Percentiles rank a stretch among this genome's conserved stretches.
Conservation (phyloP, 2,888 invertebrate genomes). For the Tethea ocularis region DNA sequence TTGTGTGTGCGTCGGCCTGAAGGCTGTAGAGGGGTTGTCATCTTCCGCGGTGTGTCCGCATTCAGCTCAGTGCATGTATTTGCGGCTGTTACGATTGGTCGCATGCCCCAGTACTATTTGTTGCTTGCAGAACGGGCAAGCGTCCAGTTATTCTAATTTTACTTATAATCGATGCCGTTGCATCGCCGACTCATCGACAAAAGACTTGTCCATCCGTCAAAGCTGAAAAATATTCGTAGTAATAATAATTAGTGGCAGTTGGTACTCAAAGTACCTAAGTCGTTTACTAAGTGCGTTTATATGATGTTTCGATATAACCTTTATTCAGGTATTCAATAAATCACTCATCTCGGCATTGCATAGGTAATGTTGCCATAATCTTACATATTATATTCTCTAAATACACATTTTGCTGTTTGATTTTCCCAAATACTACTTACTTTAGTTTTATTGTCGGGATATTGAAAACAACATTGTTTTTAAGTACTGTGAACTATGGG, state of each 20-base stretch:
- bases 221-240: slow-evolving; percentile 39
- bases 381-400: too few relatives aligned
- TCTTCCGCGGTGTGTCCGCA: slow-evolving; percentile 66
- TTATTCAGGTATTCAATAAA: too few relatives aligned
- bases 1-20: slow-evolving; percentile 1
- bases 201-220: slow-evolving; percentile 67
- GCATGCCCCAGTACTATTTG: slow-evolving; percentile 84
- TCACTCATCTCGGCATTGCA: too few relatives aligned
- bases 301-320: too few relatives aligned
- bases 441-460: too few relatives aligned
- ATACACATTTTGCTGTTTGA: too few relatives aligned
- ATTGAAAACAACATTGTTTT: too few relatives aligned
- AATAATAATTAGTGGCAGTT: background rate
- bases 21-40: slow-evolving; percentile 47
- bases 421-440: too few relatives aligned
- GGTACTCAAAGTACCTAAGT: too few relatives aligned
- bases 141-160: slow-evolving; percentile 84
- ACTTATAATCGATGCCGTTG: slow-evolving; percentile 81
- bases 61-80: slow-evolving; percentile 71
- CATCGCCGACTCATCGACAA: slow-evolving; percentile 73
- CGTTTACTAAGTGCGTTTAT: too few relatives aligned
- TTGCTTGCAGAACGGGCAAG: slow-evolving; percentile 76
- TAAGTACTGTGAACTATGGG: too few relatives aligned
- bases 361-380: too few relatives aligned
- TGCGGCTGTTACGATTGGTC: slow-evolving; percentile 78